These are phyloP conservation scores for Pan troglodytes DNA, from an alignment of 2,113 vertebrate genomes.

Conservation along the genomic window DNA sequence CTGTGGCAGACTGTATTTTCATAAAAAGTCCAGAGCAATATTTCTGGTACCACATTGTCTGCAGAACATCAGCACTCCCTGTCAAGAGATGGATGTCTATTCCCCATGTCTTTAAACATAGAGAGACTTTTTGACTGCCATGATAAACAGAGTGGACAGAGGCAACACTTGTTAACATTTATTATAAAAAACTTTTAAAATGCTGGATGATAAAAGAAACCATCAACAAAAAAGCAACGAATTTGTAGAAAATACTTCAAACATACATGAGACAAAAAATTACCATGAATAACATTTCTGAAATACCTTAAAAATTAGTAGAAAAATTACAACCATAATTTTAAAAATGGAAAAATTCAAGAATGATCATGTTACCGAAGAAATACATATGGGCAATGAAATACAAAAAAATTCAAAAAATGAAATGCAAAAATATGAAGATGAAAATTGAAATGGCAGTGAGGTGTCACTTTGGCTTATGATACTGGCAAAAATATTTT, in stretches of 20 bases:
- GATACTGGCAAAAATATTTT: neutral
- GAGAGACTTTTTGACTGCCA: neutral
- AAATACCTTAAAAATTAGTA: neutral
- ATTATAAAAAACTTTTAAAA: neutral
- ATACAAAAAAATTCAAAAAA: neutral
- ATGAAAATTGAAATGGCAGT: neutral
- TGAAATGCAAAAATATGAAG: neutral
- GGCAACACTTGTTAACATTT: neutral
- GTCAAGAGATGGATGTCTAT: neutral
- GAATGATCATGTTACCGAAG: neutral
- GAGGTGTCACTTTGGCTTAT: neutral
- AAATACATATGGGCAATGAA: neutral
- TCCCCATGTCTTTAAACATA: neutral
- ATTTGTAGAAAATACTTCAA: neutral
- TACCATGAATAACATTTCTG: neutral
- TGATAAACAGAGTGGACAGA: neutral
- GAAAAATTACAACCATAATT: neutral
- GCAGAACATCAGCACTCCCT: neutral
- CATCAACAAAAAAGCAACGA: neutral
- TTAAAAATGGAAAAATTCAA: neutral
- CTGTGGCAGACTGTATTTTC: neutral
- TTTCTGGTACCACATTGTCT: neutral
- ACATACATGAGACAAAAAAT: neutral
- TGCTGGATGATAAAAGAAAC: neutral
- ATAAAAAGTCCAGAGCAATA: neutral